Evolutionary conservation across 2,888 invertebrate species (phyloP).

Genomic region (Pachliopta kotzebuea): DNA sequence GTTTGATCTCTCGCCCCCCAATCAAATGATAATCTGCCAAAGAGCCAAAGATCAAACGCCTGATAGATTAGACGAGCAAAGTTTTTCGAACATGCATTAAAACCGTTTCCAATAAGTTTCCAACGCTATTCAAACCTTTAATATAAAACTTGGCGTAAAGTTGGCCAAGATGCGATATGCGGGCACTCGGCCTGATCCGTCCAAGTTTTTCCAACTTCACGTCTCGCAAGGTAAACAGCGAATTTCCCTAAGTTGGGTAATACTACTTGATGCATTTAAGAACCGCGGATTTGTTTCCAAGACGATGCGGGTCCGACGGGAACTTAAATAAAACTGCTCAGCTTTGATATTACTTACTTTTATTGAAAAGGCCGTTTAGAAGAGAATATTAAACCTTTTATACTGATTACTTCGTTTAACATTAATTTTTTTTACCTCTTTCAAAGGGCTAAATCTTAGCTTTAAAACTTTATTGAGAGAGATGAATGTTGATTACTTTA

Average conservation of each 20-base stretch:
- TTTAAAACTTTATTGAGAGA: too few species aligned
- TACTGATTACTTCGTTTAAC: not conserved
- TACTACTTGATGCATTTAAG: slow-evolving; percentile 32
- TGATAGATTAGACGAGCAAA: slow-evolving; percentile 26
- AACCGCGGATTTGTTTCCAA: slow-evolving; percentile 14
- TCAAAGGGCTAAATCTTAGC: too few species aligned
- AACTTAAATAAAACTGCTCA: slow-evolving; percentile 21
- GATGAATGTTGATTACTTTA: too few species aligned
- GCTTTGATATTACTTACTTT: not conserved
- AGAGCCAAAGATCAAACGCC: slow-evolving; percentile 22
- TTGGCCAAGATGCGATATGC: slow-evolving; percentile 49
- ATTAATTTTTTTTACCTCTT: not conserved
- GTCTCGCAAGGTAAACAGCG: slow-evolving; percentile 57
- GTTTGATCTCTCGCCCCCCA: not conserved
- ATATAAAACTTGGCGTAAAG: slow-evolving; percentile 59
- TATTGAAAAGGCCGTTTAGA: not conserved
- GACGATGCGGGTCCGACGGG: slow-evolving; percentile 22
- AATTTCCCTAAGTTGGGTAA: slow-evolving; percentile 37
- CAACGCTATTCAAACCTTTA: slow-evolving; percentile 53
- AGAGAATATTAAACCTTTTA: not conserved
- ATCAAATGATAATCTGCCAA: slow-evolving; percentile 25
- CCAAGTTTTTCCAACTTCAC: slow-evolving; percentile 56
- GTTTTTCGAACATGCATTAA: slow-evolving; percentile 34
- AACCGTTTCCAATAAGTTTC: slow-evolving; percentile 39
- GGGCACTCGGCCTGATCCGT: slow-evolving; percentile 47